A percentile compares a stretch with the other conserved stretches of the same genome.
phyloP scores from a whole-genome alignment of 2,113 vertebrate species.

The Eulemur macaco region DNA sequence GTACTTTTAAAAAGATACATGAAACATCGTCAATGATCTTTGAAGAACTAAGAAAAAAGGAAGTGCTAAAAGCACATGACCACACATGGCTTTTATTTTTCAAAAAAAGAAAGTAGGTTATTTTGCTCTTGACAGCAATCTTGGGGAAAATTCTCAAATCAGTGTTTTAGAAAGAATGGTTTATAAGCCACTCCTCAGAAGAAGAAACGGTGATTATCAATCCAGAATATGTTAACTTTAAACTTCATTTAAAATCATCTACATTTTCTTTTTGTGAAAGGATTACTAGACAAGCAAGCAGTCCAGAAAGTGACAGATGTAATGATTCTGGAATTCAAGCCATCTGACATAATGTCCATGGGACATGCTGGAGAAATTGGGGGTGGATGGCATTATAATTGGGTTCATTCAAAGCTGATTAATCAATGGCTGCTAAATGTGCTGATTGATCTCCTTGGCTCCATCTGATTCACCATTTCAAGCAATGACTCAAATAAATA shows the following conservation, averaged over 20 bases:
- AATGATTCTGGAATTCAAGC: slow-evolving; percentile 27
- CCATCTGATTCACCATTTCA: not conserved
- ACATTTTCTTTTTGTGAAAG: slow-evolving; percentile 33
- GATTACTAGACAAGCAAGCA: not conserved
- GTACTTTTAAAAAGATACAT: not conserved
- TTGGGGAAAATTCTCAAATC: slow-evolving; percentile 47
- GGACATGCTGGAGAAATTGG: not conserved
- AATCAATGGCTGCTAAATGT: not conserved
- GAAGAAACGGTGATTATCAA: slow-evolving; percentile 26
- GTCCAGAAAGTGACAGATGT: not conserved
- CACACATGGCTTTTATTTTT: slow-evolving; percentile 15
- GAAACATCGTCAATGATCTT: not conserved
- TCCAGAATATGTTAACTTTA: slow-evolving; percentile 26
- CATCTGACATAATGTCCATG: not conserved
- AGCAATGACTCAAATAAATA: not conserved
- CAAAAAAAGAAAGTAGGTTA: not conserved
- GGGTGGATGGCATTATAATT: not conserved
- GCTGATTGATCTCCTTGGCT: not conserved
- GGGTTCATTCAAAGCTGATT: not conserved
- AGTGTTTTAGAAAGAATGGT: slow-evolving; percentile 55
- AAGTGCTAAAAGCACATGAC: not conserved
- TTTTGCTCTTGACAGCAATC: slow-evolving; percentile 8
- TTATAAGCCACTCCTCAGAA: slow-evolving; percentile 26
- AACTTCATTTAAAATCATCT: slow-evolving; percentile 14
- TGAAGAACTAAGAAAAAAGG: not conserved